Percentiles rank a stretch among this genome's conserved stretches.
These are phyloP conservation scores for Drosophila buzzatii DNA, from an alignment of 2,888 invertebrate species.

Conservation along the genomic window DNA sequence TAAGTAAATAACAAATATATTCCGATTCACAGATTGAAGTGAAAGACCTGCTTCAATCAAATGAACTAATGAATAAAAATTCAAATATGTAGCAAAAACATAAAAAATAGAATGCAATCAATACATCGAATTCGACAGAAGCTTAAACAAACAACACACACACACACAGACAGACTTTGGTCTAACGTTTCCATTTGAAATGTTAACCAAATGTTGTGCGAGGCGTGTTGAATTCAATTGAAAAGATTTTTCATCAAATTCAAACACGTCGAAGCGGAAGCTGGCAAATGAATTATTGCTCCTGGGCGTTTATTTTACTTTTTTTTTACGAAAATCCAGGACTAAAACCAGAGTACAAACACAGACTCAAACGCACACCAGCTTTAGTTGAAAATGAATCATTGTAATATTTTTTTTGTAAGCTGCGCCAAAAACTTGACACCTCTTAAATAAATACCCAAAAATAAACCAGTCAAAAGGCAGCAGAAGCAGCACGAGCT, in stretches of 20 bases:
- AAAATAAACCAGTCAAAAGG: constrained; percentile 46
- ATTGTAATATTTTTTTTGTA: constrained; percentile 51
- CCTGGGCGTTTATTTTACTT: constrained; percentile 35
- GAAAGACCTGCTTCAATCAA: constrained; percentile 44
- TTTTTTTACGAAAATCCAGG: constrained; percentile 19
- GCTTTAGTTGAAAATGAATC: constrained; percentile 42
- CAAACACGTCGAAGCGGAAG: constrained; percentile 53
- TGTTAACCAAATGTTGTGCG: constrained; percentile 60
- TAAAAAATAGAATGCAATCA: constrained; percentile 66
- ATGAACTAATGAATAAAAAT: constrained; percentile 64
- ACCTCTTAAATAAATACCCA: constrained; percentile 63
- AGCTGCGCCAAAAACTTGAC: constrained; percentile 34
- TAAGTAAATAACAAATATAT: constrained; percentile 29
- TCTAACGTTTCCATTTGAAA: constrained; percentile 49
- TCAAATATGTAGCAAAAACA: constrained; percentile 38
- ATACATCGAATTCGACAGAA: constrained; percentile 36
- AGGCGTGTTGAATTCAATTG: constrained; percentile 65
- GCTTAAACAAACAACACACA: constrained; percentile 49
- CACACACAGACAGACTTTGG: neutral
- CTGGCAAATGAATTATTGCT: constrained; percentile 74
- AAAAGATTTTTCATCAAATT: constrained; percentile 66
- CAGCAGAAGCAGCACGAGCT: constrained; percentile 18
- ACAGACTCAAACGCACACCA: neutral
- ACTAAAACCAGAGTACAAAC: constrained; percentile 29
- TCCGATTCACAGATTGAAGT: constrained; percentile 16